Percentiles rank a stretch among this genome's conserved stretches.
Evolutionary conservation across 2,797 vertebrate species (phyloP).

Genomic region (Rhodeus uyekii): DNA sequence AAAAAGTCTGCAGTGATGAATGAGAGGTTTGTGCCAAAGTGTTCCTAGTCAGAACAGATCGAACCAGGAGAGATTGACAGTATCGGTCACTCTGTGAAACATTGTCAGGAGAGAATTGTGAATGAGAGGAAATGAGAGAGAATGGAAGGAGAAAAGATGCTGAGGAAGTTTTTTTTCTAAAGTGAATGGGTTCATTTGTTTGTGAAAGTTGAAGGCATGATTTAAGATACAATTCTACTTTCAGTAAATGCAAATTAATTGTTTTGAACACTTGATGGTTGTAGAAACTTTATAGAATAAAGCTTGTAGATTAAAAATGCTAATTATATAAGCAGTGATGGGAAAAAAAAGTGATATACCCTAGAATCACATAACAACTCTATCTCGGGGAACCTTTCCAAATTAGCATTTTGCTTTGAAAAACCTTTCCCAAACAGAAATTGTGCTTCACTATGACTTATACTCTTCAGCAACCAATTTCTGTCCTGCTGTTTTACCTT

Average conservation of each 20-base stretch:
- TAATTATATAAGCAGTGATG: constrained; percentile 8
- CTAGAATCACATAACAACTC: not conserved
- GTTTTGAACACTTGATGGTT: not conserved
- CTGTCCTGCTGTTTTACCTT: not conserved
- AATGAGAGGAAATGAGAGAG: not conserved
- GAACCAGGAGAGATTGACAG: constrained; percentile 25
- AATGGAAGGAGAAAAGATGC: not conserved
- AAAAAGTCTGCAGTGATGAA: constrained; percentile 32
- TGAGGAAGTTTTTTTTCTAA: not conserved
- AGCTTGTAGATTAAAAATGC: not conserved
- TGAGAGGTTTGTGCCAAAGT: constrained; percentile 16
- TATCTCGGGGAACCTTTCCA: not conserved
- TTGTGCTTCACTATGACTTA: not conserved
- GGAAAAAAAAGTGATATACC: not conserved
- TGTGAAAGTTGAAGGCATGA: not conserved
- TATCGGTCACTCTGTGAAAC: constrained; percentile 5
- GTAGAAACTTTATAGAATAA: constrained; percentile 5
- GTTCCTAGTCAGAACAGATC: constrained; percentile 8
- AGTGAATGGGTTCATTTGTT: not conserved
- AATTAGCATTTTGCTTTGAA: not conserved
- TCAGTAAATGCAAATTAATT: constrained; percentile 13
- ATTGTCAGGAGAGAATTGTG: not conserved
- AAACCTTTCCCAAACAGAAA: not conserved
- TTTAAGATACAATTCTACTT: constrained; percentile 2
- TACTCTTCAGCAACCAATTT: not conserved